These are phyloP conservation scores for Coptodon bakossiorum DNA, from an alignment of 2,113 vertebrate genomes.

Conservation along the genomic window DNA sequence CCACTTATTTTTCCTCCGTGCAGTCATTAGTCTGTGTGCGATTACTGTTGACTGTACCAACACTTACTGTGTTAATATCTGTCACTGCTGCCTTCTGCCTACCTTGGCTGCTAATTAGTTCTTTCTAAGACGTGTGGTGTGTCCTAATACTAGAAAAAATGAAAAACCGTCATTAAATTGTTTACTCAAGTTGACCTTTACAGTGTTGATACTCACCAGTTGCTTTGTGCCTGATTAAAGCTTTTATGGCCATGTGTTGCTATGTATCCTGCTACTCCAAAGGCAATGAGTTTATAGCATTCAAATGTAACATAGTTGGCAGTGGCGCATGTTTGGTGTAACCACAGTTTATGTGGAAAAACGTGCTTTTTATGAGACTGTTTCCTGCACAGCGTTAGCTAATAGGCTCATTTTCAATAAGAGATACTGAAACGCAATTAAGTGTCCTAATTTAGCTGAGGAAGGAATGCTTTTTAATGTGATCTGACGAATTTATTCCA, in stretches of 20 bases:
- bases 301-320: conserved; percentile 19
- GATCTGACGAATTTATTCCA: conserved; percentile 30
- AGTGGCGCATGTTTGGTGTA: conserved; percentile 4
- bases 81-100: not conserved
- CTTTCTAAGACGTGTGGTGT: not conserved
- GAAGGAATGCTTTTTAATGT: conserved; percentile 8
- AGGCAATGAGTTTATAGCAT: conserved; percentile 16
- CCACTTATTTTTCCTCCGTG: not conserved
- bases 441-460: conserved; percentile 24
- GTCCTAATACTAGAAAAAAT: not conserved
- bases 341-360: conserved; percentile 66
- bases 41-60: not conserved
- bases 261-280: not conserved
- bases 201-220: conserved; percentile 7
- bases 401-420: conserved; percentile 60
- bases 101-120: conserved; percentile 1
- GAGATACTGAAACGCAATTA: conserved; percentile 52
- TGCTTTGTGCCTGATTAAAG: conserved; percentile 40
- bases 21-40: not conserved
- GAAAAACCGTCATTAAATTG: conserved; percentile 17
- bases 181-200: conserved; percentile 53
- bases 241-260: conserved; percentile 22
- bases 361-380: conserved; percentile 36
- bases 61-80: not conserved
- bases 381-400: conserved; percentile 40